Evolutionary conservation across 2,113 vertebrate genomes (phyloP).

Genomic region (Poicephalus gulielmi): DNA sequence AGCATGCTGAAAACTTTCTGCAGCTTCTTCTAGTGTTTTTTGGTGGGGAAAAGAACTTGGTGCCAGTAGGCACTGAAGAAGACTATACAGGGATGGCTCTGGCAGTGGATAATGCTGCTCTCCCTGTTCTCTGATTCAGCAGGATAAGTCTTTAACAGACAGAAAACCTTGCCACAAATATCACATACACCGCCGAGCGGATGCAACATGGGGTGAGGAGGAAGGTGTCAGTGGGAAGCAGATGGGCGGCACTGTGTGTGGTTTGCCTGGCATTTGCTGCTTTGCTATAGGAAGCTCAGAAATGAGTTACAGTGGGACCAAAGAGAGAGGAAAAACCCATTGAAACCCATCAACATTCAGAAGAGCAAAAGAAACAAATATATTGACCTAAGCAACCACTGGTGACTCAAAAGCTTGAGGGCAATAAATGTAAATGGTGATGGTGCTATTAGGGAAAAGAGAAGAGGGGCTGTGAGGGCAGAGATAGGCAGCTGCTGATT

Average conservation of each 20-base stretch:
- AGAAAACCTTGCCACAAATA: background rate
- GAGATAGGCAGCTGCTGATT: background rate
- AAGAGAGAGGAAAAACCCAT: background rate
- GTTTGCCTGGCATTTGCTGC: background rate
- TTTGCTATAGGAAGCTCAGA: background rate
- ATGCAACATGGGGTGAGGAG: background rate
- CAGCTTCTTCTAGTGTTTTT: background rate
- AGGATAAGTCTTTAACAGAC: background rate
- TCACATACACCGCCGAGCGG: rapidly evolving
- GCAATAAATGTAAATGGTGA: background rate
- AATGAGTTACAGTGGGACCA: background rate
- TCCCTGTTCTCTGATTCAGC: background rate
- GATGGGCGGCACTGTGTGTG: constrained; percentile 15
- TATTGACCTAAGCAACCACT: background rate
- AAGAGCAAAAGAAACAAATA: background rate
- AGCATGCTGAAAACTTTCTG: background rate
- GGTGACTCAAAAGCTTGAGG: constrained; percentile 29
- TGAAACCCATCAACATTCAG: background rate
- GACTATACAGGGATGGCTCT: background rate
- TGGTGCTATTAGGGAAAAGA: background rate
- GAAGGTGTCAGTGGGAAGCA: background rate
- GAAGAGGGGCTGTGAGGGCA: background rate
- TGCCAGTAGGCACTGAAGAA: background rate
- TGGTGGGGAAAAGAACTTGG: background rate
- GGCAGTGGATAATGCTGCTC: background rate